These are phyloP conservation scores for Drosophila mayaguana DNA, from an alignment of 2,888 invertebrate species.

Conservation along the genomic window DNA sequence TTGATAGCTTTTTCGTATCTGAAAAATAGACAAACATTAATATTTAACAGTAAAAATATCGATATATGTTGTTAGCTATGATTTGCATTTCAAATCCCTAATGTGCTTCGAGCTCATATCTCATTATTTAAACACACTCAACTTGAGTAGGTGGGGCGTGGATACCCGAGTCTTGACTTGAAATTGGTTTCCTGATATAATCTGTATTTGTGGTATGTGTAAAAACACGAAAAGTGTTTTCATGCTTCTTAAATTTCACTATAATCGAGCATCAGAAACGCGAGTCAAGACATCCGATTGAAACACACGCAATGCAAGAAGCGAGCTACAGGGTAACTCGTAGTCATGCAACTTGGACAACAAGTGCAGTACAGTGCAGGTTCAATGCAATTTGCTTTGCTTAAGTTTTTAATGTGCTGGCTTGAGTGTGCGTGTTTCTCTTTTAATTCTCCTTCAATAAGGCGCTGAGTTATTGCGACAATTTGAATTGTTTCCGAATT, in stretches of 20 bases:
- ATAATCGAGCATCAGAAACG: too few species aligned
- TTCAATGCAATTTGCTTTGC: background rate
- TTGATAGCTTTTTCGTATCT: too few species aligned
- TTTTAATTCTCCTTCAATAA: slow-evolving; percentile 37
- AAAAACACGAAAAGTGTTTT: background rate
- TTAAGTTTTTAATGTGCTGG: background rate
- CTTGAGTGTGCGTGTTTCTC: slow-evolving; percentile 21
- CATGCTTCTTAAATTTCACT: too few species aligned
- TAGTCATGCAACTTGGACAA: background rate
- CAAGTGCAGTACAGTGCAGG: too few species aligned
- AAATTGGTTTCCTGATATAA: background rate
- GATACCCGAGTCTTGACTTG: too few species aligned
- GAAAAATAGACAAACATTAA: too few species aligned
- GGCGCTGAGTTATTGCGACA: slow-evolving; percentile 66
- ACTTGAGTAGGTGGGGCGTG: too few species aligned
- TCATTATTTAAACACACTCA: too few species aligned
- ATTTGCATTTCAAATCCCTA: too few species aligned
- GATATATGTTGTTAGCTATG: too few species aligned
- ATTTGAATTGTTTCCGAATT: slow-evolving; percentile 65
- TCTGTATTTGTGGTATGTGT: background rate
- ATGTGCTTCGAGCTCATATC: too few species aligned
- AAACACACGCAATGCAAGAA: background rate
- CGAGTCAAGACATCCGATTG: background rate
- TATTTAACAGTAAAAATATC: too few species aligned
- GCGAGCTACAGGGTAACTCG: background rate